Evolutionary conservation across 2,888 invertebrate genomes (phyloP).

Genomic region (Parnassius glacialis): DNA sequence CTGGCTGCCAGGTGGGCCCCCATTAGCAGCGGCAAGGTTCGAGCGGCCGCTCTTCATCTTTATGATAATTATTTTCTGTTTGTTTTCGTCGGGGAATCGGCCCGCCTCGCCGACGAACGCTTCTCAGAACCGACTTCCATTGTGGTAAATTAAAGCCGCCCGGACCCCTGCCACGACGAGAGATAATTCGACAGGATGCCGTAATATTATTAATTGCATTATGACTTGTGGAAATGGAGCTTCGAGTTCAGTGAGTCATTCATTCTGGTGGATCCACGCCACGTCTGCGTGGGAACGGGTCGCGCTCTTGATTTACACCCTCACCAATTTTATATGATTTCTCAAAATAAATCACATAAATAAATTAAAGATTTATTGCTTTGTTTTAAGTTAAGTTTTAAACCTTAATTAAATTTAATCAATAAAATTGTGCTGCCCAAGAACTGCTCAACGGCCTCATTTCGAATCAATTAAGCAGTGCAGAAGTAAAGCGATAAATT

Average conservation of each 20-base stretch:
- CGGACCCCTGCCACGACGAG: slow-evolving; percentile 79
- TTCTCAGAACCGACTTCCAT: slow-evolving; percentile 79
- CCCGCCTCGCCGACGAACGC: slow-evolving; percentile 73
- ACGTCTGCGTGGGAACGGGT: slow-evolving; percentile 70
- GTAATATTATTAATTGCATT: slow-evolving; percentile 81
- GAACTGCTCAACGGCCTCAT: slow-evolving; percentile 51
- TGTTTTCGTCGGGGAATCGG: slow-evolving; percentile 80
- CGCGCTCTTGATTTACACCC: slow-evolving; percentile 60
- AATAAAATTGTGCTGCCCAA: slow-evolving; percentile 34
- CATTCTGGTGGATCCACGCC: slow-evolving; percentile 64
- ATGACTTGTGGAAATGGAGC: slow-evolving; percentile 81
- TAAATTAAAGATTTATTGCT: slow-evolving; percentile 37
- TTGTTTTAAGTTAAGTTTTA: slow-evolving; percentile 35
- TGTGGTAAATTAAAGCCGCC: slow-evolving; percentile 81
- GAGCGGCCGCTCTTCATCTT: slow-evolving; percentile 80
- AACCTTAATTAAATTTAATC: slow-evolving; percentile 46
- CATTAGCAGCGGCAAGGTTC: slow-evolving; percentile 74
- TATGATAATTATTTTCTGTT: slow-evolving; percentile 82
- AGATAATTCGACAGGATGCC: slow-evolving; percentile 82
- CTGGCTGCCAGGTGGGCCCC: slow-evolving; percentile 75
- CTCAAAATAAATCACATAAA: slow-evolving; percentile 48
- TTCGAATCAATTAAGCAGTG: slow-evolving; percentile 66
- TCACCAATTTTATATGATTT: slow-evolving; percentile 46
- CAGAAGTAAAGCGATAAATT: slow-evolving; percentile 66
- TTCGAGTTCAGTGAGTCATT: slow-evolving; percentile 79